Percentiles rank a stretch among this genome's conserved stretches.
Evolutionary conservation across 2,888 invertebrate species (phyloP).

Genomic region (Uloborus plumipes): DNA sequence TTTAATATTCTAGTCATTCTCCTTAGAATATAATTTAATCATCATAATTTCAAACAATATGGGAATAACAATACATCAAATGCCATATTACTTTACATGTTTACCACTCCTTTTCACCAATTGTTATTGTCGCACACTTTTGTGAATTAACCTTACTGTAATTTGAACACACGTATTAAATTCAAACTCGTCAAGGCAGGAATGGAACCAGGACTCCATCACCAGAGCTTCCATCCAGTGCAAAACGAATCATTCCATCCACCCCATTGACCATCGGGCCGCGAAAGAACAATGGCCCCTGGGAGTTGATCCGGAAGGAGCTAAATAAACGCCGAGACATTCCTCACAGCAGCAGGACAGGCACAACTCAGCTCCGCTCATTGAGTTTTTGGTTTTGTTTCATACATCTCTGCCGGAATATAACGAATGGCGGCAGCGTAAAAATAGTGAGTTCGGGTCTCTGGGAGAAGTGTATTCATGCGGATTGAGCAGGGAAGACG

Average conservation of each 20-base stretch:
- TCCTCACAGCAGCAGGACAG: slow-evolving; percentile 15
- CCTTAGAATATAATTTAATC: no score
- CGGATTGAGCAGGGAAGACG: slow-evolving; percentile 38
- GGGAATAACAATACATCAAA: no score
- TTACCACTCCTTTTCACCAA: no score
- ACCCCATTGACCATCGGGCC: slow-evolving; percentile 21
- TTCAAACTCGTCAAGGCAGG: no score
- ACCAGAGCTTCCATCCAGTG: no score
- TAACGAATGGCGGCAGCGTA: slow-evolving; percentile 36
- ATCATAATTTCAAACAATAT: no score
- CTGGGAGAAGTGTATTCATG: slow-evolving; percentile 54
- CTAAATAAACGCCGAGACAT: slow-evolving; percentile 36
- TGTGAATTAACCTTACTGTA: no score
- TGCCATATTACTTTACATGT: no score
- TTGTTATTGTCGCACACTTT: no score
- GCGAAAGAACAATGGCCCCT: slow-evolving; percentile 51
- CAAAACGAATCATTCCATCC: slow-evolving; percentile 2
- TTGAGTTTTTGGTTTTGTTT: slow-evolving; percentile 44
- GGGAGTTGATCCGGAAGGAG: slow-evolving; percentile 2
- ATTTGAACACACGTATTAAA: no score
- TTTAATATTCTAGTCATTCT: no score
- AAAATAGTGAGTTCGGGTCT: slow-evolving; percentile 13
- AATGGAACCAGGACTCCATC: no score
- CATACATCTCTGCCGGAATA: slow-evolving; percentile 21
- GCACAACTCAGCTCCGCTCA: slow-evolving; percentile 32